Base-by-base conservation (phyloP, 2,113 vertebrate species). In the Bagarius yarrelli region DNA sequence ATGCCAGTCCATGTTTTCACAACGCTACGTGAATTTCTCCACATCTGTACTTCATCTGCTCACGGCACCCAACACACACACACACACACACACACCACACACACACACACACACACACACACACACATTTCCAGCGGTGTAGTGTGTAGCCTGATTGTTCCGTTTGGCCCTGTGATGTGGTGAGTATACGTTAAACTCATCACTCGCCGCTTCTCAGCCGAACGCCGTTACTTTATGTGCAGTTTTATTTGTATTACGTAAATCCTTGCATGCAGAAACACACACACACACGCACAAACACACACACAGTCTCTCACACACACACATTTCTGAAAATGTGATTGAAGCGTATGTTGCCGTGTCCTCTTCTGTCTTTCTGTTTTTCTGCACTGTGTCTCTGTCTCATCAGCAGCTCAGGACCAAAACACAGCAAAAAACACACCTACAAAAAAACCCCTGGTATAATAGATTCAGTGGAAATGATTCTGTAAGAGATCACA, bases 31-130 rank as follows among this genome's bases (percentile, higher is more conserved):
- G 40, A 69, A 69, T 69, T 69, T 69, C 36, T 69, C 66, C 66
- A 69, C 66, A 69, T 69, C 66, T 69, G 66, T 69, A 40, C 40
- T 69, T 69, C 66, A 69, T 69, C 66, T 69, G 66, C 66, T 69
- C 36, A 25, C 36, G 15, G 64, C 19, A 40, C 34, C 19, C 66
- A 8, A 44, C 64, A 44, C 64, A 67, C 64, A 67, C 63, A 66
- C 63, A 67, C 63, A 66, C 61, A 64, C 64, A 47, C 36, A 69
- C 63, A n/a, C n/a, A n/a, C n/a, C n/a, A n/a, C n/a, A n/a, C n/a
- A n/a, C n/a, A n/a, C n/a, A n/a, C n/a, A n/a, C n/a, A 40, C 66
- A 69, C 66, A 47, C 40, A 70, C 67, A 70, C 67, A 70, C 23
- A 47, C 40, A 47, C 21, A 70, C 5, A 44, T 18, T 70, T 70